Conservation (phyloP, 2,888 invertebrate genomes). For the Melanophora roralis region DNA sequence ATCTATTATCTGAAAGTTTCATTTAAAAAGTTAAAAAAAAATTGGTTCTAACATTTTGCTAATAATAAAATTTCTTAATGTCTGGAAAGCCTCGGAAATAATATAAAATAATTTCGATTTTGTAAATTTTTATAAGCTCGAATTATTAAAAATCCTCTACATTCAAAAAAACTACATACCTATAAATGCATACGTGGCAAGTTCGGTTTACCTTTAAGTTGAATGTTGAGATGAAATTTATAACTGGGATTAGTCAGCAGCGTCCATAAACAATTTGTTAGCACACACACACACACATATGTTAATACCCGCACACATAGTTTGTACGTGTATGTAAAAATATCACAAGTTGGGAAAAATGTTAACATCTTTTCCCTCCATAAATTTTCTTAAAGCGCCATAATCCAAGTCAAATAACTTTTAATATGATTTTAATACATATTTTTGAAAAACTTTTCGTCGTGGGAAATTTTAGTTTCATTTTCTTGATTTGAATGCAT, state of each 20-base stretch:
- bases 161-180: no score
- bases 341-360: constrained; percentile 34
- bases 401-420: constrained; percentile 39
- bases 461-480: constrained; percentile 38
- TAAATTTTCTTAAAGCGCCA: constrained; percentile 35
- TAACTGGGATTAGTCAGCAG: constrained; percentile 52
- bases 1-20: no score
- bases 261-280: constrained; percentile 34
- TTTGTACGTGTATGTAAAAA: neutral
- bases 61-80: no score
- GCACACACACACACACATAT: neutral
- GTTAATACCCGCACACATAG: neutral
- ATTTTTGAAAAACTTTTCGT: neutral
- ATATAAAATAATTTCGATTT: no score
- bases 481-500: neutral
- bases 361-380: neutral
- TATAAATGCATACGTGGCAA: neutral
- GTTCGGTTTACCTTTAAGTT: neutral
- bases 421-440: constrained; percentile 24
- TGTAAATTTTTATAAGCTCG: no score
- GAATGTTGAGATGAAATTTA: constrained; percentile 52
- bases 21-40: no score
- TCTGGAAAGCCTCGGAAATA: no score
- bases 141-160: no score
- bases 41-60: no score